Evolutionary conservation across 2,113 vertebrate species (phyloP).

Genomic region (Setophaga kirtlandii): DNA sequence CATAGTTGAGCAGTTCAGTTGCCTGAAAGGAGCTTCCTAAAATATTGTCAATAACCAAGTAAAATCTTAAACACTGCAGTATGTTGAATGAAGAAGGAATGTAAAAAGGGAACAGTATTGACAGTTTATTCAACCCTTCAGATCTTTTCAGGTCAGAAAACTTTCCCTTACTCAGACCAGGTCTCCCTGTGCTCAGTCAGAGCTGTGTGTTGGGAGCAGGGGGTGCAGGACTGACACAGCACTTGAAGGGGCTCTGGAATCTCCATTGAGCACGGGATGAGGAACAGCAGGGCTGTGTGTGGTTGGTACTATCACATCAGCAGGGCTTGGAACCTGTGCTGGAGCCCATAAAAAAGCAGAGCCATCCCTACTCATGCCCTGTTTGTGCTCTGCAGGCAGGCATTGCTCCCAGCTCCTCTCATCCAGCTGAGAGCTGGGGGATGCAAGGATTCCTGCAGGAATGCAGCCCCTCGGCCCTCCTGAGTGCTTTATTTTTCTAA

Average conservation of each 20-base stretch:
- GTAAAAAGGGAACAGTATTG: background rate
- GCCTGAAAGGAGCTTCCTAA: background rate
- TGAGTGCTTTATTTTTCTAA: background rate
- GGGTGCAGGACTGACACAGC: fast-evolving
- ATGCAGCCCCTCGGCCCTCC: background rate
- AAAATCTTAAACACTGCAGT: background rate
- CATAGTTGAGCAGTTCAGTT: background rate
- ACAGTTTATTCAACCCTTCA: background rate
- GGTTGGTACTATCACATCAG: background rate
- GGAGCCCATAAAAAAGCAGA: background rate
- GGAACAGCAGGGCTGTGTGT: background rate
- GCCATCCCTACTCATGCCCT: background rate
- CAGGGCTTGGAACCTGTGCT: background rate
- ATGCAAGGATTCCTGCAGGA: background rate
- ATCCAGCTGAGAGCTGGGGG: background rate
- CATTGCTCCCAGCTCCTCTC: background rate
- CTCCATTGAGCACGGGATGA: background rate
- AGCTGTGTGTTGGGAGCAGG: background rate
- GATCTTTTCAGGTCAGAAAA: background rate
- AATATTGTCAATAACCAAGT: background rate
- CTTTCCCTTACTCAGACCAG: background rate
- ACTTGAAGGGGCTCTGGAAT: background rate
- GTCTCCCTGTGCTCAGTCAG: fast-evolving
- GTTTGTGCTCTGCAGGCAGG: background rate
- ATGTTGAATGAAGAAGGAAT: background rate